Evolutionary conservation across 2,888 invertebrate species (phyloP).

Genomic region (Axea sp.): DNA sequence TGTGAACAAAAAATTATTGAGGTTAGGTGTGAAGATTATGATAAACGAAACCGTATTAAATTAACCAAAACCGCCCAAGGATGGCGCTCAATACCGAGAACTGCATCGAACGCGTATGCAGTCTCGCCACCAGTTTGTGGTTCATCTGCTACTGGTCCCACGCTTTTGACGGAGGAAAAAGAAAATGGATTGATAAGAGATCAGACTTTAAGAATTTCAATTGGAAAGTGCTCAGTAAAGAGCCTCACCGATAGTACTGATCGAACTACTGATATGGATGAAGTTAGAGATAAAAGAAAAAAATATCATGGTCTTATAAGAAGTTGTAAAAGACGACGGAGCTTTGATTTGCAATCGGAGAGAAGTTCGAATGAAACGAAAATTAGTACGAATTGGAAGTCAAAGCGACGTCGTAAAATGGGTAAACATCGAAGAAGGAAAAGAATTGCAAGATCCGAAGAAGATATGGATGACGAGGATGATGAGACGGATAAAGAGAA

Average conservation of each 20-base stretch:
- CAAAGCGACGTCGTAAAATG: conserved; percentile 62
- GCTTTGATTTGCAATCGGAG: conserved; percentile 59
- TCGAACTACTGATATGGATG: conserved; percentile 19
- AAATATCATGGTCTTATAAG: conserved; percentile 64
- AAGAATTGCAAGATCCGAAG: conserved; percentile 60
- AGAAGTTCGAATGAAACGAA: conserved; percentile 41
- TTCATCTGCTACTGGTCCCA: conserved; percentile 57
- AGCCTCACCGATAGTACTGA: conserved; percentile 66
- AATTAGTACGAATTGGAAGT: conserved; percentile 62
- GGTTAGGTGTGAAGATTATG: conserved; percentile 93
- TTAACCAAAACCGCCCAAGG: conserved; percentile 89
- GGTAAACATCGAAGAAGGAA: conserved; percentile 44
- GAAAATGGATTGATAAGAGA: conserved; percentile 62
- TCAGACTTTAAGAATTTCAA: conserved; percentile 61
- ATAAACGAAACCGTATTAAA: conserved; percentile 90
- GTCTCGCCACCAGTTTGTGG: conserved; percentile 51
- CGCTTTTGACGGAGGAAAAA: conserved; percentile 71
- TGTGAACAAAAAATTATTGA: conserved; percentile 89
- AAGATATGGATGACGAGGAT: conserved; percentile 60
- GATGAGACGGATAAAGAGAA: conserved; percentile 45
- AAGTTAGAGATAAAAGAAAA: conserved; percentile 55
- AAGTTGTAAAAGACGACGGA: conserved; percentile 69
- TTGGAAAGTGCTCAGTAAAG: conserved; percentile 55
- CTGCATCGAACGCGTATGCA: conserved; percentile 80
- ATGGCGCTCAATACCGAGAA: conserved; percentile 91